Conservation (phyloP, 2,113 vertebrate genomes). For the Recurvirostra avosetta region DNA sequence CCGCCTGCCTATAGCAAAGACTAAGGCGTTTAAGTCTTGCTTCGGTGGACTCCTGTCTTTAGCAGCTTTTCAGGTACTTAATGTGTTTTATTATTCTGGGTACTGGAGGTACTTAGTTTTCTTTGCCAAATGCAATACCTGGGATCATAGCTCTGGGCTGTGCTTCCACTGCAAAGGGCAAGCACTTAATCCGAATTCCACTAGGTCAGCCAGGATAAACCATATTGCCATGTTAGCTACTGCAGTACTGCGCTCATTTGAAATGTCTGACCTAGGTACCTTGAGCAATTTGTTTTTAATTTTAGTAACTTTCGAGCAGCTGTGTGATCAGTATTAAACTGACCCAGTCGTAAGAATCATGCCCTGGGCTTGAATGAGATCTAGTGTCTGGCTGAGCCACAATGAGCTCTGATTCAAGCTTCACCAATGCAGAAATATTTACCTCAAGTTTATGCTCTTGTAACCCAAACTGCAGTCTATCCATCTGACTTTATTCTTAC, state of each 20-base stretch:
- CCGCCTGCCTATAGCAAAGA: background rate
- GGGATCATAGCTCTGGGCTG: background rate
- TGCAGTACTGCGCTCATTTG: background rate
- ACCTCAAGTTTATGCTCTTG: background rate
- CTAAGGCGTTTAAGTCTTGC: background rate
- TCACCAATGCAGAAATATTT: background rate
- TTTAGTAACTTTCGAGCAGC: background rate
- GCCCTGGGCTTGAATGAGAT: background rate
- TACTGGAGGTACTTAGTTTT: background rate
- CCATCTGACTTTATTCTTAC: background rate
- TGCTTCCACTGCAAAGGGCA: background rate
- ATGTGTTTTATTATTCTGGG: background rate
- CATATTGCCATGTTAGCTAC: background rate
- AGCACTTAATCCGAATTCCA: background rate
- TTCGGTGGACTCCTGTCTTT: fast-evolving
- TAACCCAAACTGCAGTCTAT: background rate
- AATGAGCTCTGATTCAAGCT: background rate
- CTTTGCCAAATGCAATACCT: background rate
- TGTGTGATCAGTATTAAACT: background rate
- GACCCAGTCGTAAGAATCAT: background rate
- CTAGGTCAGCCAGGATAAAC: background rate
- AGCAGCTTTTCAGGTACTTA: background rate
- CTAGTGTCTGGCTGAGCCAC: background rate
- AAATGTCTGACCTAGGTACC: background rate
- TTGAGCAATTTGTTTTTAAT: background rate